These are phyloP conservation scores for Spialia ferax DNA, from an alignment of 2,888 invertebrate genomes.

Conservation along the genomic window DNA sequence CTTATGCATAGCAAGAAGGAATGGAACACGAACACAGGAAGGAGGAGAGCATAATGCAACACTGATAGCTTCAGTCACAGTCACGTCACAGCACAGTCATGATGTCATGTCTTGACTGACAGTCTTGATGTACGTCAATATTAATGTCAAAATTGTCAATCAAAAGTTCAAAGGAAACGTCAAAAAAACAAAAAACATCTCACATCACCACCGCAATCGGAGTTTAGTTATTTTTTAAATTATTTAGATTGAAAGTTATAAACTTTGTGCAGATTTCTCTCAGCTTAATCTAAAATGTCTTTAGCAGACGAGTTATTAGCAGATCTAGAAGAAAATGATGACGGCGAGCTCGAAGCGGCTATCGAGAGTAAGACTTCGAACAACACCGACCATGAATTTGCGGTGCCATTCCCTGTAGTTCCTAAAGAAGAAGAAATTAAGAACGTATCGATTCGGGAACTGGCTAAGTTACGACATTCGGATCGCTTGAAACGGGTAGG, in stretches of 20 bases:
- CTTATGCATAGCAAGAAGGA: too few relatives aligned
- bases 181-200: too few relatives aligned
- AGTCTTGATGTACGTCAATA: too few relatives aligned
- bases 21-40: too few relatives aligned
- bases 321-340: conserved; percentile 97
- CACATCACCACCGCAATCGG: too few relatives aligned
- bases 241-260: background rate
- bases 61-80: too few relatives aligned
- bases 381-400: conserved; percentile 68
- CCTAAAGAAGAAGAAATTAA: conserved; percentile 88
- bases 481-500: conserved; percentile 88
- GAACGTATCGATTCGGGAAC: conserved; percentile 92
- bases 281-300: conserved; percentile 90
- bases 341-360: conserved; percentile 88
- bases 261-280: background rate
- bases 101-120: too few relatives aligned
- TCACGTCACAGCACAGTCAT: too few relatives aligned
- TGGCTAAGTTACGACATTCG: conserved; percentile 96
- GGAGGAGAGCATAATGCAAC: too few relatives aligned
- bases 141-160: too few relatives aligned
- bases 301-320: conserved; percentile 98
- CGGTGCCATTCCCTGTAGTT: conserved; percentile 80
- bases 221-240: too few relatives aligned
- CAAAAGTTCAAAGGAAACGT: too few relatives aligned
- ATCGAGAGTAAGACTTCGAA: conserved; percentile 82